Conservation (phyloP, 2,888 invertebrate genomes). For the Copidosoma aretas region DNA sequence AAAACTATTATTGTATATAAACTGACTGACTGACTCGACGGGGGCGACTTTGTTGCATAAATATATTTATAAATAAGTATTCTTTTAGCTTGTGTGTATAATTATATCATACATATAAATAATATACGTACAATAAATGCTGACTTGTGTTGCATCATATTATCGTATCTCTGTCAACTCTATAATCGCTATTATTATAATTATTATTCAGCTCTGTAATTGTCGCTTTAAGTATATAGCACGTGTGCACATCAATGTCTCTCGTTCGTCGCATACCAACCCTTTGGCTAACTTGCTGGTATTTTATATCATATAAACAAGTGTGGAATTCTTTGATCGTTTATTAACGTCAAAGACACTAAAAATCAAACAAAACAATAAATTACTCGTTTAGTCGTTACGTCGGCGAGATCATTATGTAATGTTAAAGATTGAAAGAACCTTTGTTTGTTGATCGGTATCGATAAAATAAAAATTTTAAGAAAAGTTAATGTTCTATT, state of each 20-base stretch:
- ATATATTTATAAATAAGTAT: slow-evolving; percentile 17
- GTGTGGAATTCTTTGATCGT: slow-evolving; percentile 40
- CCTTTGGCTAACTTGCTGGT: slow-evolving; percentile 34
- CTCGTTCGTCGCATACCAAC: slow-evolving; percentile 34
- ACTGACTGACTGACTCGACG: slow-evolving; percentile 49
- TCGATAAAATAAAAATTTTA: not conserved
- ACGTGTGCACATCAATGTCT: slow-evolving; percentile 30
- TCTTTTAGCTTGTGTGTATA: not conserved
- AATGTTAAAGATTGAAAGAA: slow-evolving; percentile 18
- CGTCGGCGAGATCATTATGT: slow-evolving; percentile 50
- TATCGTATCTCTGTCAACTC: no score
- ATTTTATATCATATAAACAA: slow-evolving; percentile 29
- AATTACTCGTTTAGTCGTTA: slow-evolving; percentile 28
- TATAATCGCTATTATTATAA: not conserved
- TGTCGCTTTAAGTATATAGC: slow-evolving; percentile 9
- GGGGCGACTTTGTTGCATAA: slow-evolving; percentile 35
- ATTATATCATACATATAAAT: slow-evolving; percentile 1
- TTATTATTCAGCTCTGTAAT: slow-evolving; percentile 27
- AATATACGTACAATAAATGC: slow-evolving; percentile 2
- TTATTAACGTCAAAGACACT: slow-evolving; percentile 19
- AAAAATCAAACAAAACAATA: slow-evolving; percentile 29
- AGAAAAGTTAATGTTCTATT: not conserved
- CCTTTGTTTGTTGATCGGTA: slow-evolving; percentile 11
- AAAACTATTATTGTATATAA: slow-evolving; percentile 55
- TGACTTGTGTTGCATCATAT: no score